Evolutionary conservation across 2,888 invertebrate genomes (phyloP).

Genomic region (Netelia inedita): DNA sequence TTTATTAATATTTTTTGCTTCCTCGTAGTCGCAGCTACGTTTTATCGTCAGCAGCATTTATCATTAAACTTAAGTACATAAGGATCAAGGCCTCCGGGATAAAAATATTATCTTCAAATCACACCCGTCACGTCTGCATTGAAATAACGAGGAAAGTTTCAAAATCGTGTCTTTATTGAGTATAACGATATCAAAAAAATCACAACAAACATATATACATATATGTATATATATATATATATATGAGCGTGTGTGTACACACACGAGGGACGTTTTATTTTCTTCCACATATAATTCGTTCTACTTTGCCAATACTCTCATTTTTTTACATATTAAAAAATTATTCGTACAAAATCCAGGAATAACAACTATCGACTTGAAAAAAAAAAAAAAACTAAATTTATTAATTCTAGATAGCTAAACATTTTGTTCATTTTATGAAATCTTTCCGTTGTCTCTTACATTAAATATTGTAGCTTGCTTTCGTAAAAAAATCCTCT

Average conservation of each 20-base stretch:
- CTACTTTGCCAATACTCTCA: neutral
- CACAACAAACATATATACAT: conserved; percentile 42
- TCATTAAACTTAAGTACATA: too few species aligned
- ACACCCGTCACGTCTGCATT: too few species aligned
- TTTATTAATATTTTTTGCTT: too few species aligned
- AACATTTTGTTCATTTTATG: neutral
- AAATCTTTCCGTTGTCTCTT: neutral
- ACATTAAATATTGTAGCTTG: neutral
- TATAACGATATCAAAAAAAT: conserved; percentile 30
- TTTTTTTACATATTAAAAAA: conserved; percentile 18
- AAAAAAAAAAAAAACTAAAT: neutral
- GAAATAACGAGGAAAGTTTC: neutral
- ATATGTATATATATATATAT: neutral
- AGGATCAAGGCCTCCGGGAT: neutral
- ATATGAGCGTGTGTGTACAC: neutral
- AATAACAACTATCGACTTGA: conserved; percentile 1
- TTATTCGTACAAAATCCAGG: conserved; percentile 20
- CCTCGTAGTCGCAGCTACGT: too few species aligned
- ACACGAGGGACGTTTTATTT: conserved; percentile 16
- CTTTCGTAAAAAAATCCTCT: neutral
- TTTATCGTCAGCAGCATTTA: too few species aligned
- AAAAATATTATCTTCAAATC: too few species aligned
- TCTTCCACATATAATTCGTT: conserved; percentile 11
- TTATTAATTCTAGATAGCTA: neutral
- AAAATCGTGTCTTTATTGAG: conserved; percentile 29